Evolutionary conservation across 2,888 invertebrate genomes (phyloP), one percentile per base, ranked within the genome.

Genomic region (Spatulosminthurus flaviceps): DNA sequence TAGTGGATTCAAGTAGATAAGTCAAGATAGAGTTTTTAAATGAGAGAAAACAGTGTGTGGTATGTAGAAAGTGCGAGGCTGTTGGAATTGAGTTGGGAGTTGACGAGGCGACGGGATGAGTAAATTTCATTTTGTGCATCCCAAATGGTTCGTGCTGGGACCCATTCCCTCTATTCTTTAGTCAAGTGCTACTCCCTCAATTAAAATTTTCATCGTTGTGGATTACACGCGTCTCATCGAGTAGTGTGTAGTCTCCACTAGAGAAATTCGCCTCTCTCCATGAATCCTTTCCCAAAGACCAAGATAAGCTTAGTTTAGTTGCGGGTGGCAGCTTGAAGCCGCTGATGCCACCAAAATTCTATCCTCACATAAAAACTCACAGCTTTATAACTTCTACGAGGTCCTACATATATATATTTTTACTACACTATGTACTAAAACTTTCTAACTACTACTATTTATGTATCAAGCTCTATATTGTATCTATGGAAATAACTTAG

Each of bases 161-260:
- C 66, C 66, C 76, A 76, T 73, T 76, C 67, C 43, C n/a, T n/a
- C 76, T 41, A 41, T 60, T 28, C 26, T 75, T 41, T 64, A 51
- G 64, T 64, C 71, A 72, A 77, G 72, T 79, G 60, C 74, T 78
- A 74, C 79, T 81, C 81, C 75, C 81, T 80, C 81, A 81, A 81
- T 81, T 81, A 81, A 80, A 81, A 81, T 79, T 80, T 81, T 76
- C 79, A 74, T 67, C 74, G 80, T 74, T 78, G 64, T 76, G 79
- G 80, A 81, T 81, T 80, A 81, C 66, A 69, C 61, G 66, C 78
- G 69, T 77, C 79, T 77, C 64, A 61, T 64, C 77, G 71, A 79
- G 76, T 43, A n/a, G n/a, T n/a, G n/a, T n/a, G n/a, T n/a, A n/a
- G n/a, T n/a, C n/a, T n/a, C n/a, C n/a, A n/a, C 28, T 2, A 43